phyloP scores from a whole-genome alignment of 2,888 invertebrate genomes.

The Erannis defoliaria region DNA sequence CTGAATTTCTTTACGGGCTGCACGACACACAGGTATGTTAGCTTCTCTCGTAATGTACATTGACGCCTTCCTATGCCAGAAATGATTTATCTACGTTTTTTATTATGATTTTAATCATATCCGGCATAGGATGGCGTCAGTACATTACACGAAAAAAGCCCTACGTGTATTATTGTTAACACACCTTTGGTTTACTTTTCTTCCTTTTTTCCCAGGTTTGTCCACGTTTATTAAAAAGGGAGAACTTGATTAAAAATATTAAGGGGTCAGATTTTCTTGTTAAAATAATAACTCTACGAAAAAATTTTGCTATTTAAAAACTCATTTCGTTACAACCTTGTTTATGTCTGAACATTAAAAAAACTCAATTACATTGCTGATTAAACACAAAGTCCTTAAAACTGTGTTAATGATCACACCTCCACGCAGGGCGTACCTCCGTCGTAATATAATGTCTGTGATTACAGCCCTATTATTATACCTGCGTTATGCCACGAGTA shows the following conservation, averaged over 20 bases:
- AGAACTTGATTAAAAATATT: neutral
- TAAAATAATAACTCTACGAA: neutral
- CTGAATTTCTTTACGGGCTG: too few relatives aligned
- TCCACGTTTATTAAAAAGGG: too few relatives aligned
- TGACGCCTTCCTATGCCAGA: too few relatives aligned
- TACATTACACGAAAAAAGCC: too few relatives aligned
- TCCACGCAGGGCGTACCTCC: constrained; percentile 34
- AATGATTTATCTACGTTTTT: too few relatives aligned
- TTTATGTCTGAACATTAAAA: constrained; percentile 6
- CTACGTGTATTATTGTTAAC: too few relatives aligned
- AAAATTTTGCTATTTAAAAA: neutral
- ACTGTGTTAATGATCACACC: constrained; percentile 33
- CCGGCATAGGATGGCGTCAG: too few relatives aligned
- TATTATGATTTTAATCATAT: neutral
- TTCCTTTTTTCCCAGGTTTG: too few relatives aligned
- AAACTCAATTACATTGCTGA: constrained; percentile 7
- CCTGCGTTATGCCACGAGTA: constrained; percentile 20
- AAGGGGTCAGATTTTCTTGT: too few relatives aligned
- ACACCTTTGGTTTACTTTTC: too few relatives aligned
- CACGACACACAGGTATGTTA: neutral
- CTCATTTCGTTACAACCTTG: neutral
- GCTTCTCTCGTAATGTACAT: neutral
- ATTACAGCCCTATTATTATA: constrained; percentile 32
- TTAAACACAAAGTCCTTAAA: constrained; percentile 19
- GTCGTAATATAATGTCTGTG: constrained; percentile 33